phyloP scores from a whole-genome alignment of 2,113 vertebrate genomes.

The Formicarius rufipectus region DNA sequence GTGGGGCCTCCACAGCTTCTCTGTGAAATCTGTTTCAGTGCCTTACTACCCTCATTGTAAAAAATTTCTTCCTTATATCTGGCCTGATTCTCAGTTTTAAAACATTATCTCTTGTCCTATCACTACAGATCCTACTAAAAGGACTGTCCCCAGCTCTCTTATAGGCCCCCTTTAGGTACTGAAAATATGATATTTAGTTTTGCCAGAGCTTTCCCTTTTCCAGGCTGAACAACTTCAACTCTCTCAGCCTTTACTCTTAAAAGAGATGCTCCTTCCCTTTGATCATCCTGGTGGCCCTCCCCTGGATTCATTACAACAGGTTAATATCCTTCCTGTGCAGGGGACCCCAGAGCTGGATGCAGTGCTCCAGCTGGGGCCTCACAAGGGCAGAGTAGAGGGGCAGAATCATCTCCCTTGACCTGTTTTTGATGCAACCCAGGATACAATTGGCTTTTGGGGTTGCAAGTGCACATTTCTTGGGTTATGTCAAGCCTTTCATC shows the following conservation, averaged over 20 bases:
- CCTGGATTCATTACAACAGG: fast-evolving
- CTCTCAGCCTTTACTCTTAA: background rate
- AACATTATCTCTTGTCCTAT: background rate
- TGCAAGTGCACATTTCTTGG: background rate
- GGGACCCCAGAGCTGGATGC: background rate
- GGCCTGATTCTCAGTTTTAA: background rate
- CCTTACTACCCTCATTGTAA: background rate
- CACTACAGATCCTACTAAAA: background rate
- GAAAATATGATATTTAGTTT: background rate
- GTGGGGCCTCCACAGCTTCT: too few relatives aligned
- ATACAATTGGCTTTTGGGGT: background rate
- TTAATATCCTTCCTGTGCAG: background rate
- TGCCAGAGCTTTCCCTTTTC: background rate
- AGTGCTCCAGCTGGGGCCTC: background rate
- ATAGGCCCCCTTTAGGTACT: background rate
- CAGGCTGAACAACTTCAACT: background rate
- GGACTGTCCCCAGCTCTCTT: background rate
- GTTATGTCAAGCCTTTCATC: background rate
- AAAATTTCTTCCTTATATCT: background rate
- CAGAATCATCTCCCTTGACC: background rate
- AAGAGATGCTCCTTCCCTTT: background rate
- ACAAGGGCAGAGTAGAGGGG: background rate
- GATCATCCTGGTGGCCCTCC: fast-evolving
- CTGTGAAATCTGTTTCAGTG: background rate
- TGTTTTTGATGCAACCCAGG: background rate